Percentiles rank a stretch among this genome's conserved stretches.
Evolutionary conservation across 2,888 invertebrate genomes (phyloP).

Genomic region (Lycocerus yunnanus): DNA sequence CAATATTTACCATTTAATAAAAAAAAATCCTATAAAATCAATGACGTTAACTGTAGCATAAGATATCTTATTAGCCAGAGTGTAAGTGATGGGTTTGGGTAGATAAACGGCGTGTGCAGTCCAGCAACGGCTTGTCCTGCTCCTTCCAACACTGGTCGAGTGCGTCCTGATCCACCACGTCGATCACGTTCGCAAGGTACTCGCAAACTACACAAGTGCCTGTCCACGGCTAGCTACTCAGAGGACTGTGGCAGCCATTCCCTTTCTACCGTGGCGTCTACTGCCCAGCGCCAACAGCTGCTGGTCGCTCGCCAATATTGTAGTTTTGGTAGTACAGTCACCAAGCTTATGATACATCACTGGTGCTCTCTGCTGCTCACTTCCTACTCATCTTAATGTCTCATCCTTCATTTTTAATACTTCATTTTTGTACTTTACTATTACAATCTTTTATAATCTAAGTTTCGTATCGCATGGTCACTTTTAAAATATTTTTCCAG

Average conservation of each 20-base stretch:
- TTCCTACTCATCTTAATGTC: constrained; percentile 16
- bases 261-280: constrained; percentile 52
- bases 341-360: constrained; percentile 47
- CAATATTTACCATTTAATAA: neutral
- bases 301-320: constrained; percentile 89
- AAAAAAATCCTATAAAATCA: constrained; percentile 8
- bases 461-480: constrained; percentile 14
- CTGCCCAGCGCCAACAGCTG: constrained; percentile 60
- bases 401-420: constrained; percentile 13
- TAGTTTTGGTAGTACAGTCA: constrained; percentile 93
- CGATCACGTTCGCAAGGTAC: constrained; percentile 95
- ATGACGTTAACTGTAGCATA: constrained; percentile 22
- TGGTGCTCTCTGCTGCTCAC: constrained; percentile 29
- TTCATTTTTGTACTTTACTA: neutral
- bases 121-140: constrained; percentile 39
- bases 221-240: constrained; percentile 85
- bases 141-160: constrained; percentile 45
- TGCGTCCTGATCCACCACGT: constrained; percentile 68
- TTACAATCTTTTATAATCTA: neutral
- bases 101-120: constrained; percentile 77
- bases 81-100: constrained; percentile 53
- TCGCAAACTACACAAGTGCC: constrained; percentile 90
- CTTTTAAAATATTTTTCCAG: neutral
- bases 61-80: constrained; percentile 34
- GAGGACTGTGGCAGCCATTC: constrained; percentile 62